These are phyloP conservation scores for Limosa lapponica DNA, from an alignment of 2,797 vertebrate genomes.

Conservation along the genomic window DNA sequence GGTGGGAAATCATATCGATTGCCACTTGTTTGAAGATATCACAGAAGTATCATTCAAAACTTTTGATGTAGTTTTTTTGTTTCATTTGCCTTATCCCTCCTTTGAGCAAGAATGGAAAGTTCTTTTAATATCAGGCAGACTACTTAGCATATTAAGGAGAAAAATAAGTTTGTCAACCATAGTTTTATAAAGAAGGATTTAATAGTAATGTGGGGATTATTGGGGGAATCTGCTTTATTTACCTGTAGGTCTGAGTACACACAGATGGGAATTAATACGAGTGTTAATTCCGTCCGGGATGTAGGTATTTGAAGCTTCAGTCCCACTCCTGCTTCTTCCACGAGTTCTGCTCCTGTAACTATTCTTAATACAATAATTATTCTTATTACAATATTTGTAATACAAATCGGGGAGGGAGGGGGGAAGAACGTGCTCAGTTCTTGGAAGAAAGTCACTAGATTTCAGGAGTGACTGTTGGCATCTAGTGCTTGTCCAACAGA, in stretches of 20 bases:
- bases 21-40: background rate
- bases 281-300: background rate
- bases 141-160: background rate
- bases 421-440: background rate
- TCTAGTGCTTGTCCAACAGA: background rate
- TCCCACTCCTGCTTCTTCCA: background rate
- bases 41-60: slow-evolving; percentile 38
- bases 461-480: background rate
- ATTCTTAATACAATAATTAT: background rate
- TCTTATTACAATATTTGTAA: background rate
- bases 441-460: background rate
- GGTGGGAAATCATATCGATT: background rate
- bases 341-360: background rate
- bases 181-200: background rate
- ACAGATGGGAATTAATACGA: background rate
- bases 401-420: accelerated
- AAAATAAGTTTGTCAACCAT: background rate
- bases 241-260: background rate
- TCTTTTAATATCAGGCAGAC: slow-evolving; percentile 21
- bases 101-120: slow-evolving; percentile 48
- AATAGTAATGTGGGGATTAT: background rate
- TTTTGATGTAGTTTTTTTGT: background rate
- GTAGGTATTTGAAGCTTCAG: background rate
- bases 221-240: background rate
- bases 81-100: slow-evolving; percentile 5